Percentiles rank a stretch among this genome's conserved stretches.
phyloP scores from a whole-genome alignment of 2,113 vertebrate species.

The Aptenodytes forsteri region DNA sequence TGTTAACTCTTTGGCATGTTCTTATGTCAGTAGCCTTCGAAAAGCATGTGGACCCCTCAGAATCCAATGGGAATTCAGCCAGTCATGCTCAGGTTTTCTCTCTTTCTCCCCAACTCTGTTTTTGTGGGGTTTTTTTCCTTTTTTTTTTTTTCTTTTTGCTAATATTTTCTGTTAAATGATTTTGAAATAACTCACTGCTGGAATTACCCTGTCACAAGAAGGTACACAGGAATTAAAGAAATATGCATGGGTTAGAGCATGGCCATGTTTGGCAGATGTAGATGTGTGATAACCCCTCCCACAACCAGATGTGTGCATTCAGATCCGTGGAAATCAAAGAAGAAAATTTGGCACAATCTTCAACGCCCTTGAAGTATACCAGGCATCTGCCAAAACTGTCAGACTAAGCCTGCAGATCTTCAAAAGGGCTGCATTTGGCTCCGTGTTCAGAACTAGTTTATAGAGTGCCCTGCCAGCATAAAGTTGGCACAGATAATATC shows the following conservation, averaged over 20 bases:
- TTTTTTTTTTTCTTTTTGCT: rapidly evolving
- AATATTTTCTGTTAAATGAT: not conserved
- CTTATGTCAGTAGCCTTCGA: not conserved
- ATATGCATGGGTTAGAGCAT: not conserved
- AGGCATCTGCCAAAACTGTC: slow-evolving; percentile 54
- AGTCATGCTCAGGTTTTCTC: not conserved
- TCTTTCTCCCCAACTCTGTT: rapidly evolving
- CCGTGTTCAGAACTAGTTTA: not conserved
- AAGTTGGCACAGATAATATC: not conserved
- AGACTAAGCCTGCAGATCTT: slow-evolving; percentile 56
- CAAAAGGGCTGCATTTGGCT: slow-evolving; percentile 62
- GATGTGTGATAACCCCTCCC: slow-evolving; percentile 40
- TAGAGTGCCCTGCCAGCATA: slow-evolving; percentile 1
- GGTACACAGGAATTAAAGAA: not conserved
- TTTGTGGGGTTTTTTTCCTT: not conserved
- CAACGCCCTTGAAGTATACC: slow-evolving; percentile 49
- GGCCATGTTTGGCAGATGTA: slow-evolving; percentile 34
- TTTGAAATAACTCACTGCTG: not conserved
- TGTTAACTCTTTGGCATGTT: not conserved
- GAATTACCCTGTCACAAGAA: not conserved
- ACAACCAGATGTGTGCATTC: slow-evolving; percentile 65
- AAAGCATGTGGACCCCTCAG: not conserved
- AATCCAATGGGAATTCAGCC: not conserved
- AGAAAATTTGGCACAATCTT: slow-evolving; percentile 51
- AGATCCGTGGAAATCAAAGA: slow-evolving; percentile 66